Evolutionary conservation across 1,140 invertebrate genomes (phyloP).

Genomic region (Thaumetopoea pityocampa): DNA sequence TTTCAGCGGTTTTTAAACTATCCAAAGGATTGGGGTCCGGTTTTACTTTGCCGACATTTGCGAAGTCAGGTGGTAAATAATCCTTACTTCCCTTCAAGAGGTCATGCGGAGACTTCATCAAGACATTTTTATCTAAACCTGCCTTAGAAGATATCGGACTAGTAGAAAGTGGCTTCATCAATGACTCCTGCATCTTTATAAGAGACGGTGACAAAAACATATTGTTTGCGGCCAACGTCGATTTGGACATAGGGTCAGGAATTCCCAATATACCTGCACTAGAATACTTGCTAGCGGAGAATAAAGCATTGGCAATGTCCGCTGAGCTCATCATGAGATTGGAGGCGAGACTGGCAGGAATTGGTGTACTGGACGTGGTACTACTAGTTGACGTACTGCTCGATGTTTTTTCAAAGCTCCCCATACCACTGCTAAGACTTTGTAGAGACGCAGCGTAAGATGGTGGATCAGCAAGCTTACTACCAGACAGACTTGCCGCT

Average conservation of each 20-base stretch:
- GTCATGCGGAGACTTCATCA: constrained; percentile 70
- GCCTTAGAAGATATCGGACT: constrained; percentile 65
- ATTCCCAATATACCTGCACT: constrained; percentile 77
- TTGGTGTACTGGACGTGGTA: constrained; percentile 50
- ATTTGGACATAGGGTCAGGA: constrained; percentile 81
- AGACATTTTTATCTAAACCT: constrained; percentile 56
- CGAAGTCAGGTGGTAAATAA: constrained; percentile 70
- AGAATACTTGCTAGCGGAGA: constrained; percentile 78
- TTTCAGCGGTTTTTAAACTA: constrained; percentile 43
- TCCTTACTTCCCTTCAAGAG: constrained; percentile 68
- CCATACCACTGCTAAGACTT: constrained; percentile 52
- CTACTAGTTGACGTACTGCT: constrained; percentile 55
- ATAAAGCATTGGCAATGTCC: constrained; percentile 79
- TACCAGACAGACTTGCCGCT: constrained; percentile 54
- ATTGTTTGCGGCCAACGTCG: constrained; percentile 81
- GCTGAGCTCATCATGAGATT: constrained; percentile 78
- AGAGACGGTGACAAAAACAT: constrained; percentile 79
- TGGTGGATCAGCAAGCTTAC: constrained; percentile 64
- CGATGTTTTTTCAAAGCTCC: constrained; percentile 60
- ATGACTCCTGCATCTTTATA: constrained; percentile 73
- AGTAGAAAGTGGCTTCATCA: constrained; percentile 67
- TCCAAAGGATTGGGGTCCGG: constrained; percentile 44
- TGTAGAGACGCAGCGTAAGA: constrained; percentile 66
- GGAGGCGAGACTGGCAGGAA: constrained; percentile 73
- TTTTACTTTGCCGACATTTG: constrained; percentile 64